A percentile compares a stretch with the other conserved stretches of the same genome.
These are phyloP conservation scores for Phyllotreta striolata DNA, from an alignment of 2,888 invertebrate species.

Conservation along the genomic window DNA sequence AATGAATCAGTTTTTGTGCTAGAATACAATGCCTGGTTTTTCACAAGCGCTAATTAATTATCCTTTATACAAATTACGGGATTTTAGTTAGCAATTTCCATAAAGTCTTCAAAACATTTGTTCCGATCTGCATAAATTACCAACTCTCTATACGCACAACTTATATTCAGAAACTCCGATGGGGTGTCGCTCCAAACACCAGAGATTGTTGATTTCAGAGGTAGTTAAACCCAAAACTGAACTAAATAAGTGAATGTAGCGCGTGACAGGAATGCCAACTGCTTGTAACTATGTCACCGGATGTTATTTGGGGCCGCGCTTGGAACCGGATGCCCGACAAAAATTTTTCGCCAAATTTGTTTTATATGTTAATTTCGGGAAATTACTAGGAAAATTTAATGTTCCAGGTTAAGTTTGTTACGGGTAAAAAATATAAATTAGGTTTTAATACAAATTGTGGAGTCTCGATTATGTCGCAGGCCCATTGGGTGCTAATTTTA, in stretches of 20 bases:
- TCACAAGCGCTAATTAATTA: no score
- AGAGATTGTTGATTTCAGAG: slow-evolving; percentile 50
- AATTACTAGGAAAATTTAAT: slow-evolving; percentile 13
- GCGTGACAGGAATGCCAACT: slow-evolving; percentile 50
- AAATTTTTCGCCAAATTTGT: slow-evolving; percentile 16
- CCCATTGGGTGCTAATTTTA: no score
- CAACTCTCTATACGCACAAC: neutral
- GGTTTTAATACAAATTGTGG: no score
- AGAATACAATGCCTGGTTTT: no score
- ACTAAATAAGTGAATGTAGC: slow-evolving; percentile 52
- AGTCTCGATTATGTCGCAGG: no score
- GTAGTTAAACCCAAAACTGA: slow-evolving; percentile 47
- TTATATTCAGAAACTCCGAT: slow-evolving; percentile 18
- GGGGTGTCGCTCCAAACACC: slow-evolving; percentile 30
- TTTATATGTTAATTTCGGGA: slow-evolving; percentile 8
- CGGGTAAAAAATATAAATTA: no score
- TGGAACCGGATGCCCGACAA: slow-evolving; percentile 17
- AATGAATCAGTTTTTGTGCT: no score
- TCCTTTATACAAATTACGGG: neutral
- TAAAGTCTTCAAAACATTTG: neutral
- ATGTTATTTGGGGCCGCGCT: slow-evolving; percentile 22
- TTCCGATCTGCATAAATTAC: slow-evolving; percentile 8
- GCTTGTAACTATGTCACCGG: slow-evolving; percentile 37
- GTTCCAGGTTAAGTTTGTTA: slow-evolving; percentile 1
- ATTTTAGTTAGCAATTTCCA: slow-evolving; percentile 2